phyloP scores from a whole-genome alignment of 2,113 vertebrate species.

The Rhinolophus ferrumequinum region DNA sequence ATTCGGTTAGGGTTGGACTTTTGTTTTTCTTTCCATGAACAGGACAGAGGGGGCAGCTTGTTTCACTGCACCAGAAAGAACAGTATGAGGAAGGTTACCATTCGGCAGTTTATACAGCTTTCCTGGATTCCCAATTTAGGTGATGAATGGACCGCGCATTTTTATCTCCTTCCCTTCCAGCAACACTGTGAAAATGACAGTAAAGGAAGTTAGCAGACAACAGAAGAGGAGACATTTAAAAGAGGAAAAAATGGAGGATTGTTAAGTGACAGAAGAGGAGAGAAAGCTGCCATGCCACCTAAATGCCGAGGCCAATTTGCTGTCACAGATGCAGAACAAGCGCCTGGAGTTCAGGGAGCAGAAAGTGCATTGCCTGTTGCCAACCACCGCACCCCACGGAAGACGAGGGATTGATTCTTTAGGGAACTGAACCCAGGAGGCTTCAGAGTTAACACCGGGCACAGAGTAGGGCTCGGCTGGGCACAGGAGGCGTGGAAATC shows the following conservation, averaged over 20 bases:
- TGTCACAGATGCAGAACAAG: not conserved
- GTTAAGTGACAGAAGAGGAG: not conserved
- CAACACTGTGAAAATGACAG: not conserved
- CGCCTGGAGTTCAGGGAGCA: not conserved
- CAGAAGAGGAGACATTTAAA: not conserved
- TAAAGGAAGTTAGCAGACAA: not conserved
- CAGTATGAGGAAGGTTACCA: constrained; percentile 41
- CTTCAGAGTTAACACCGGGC: not conserved
- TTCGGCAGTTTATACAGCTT: not conserved
- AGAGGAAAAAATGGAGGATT: not conserved
- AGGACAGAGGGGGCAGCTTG: not conserved
- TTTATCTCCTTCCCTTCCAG: constrained; percentile 36
- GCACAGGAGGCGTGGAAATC: not conserved
- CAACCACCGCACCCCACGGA: fast-evolving
- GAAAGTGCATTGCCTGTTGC: fast-evolving
- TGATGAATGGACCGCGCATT: not conserved
- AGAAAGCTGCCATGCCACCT: not conserved
- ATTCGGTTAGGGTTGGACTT: not conserved
- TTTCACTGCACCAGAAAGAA: not conserved
- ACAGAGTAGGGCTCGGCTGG: not conserved
- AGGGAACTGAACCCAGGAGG: not conserved
- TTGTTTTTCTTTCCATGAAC: constrained; percentile 18
- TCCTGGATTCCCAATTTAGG: not conserved
- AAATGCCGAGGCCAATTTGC: fast-evolving
- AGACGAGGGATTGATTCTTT: not conserved